These are phyloP conservation scores for Priapulus caudatus DNA, from an alignment of 2,888 invertebrate genomes.

Conservation along the genomic window DNA sequence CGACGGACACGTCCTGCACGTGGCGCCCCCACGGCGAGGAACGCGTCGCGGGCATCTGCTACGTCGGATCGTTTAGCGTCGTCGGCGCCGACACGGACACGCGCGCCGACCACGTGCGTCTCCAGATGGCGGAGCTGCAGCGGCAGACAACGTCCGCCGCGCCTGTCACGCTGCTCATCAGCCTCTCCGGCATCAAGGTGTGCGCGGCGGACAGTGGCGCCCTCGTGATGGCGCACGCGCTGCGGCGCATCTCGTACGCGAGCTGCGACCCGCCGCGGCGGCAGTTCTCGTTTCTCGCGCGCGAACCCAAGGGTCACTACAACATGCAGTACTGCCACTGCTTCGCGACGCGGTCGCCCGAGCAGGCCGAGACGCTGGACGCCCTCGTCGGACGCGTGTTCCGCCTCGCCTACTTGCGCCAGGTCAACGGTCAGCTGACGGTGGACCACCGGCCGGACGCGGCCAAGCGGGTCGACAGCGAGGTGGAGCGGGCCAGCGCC, in stretches of 20 bases:
- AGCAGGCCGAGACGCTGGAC: constrained; percentile 76
- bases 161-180: constrained; percentile 58
- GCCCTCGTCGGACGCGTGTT: constrained; percentile 78
- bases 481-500: constrained; percentile 34
- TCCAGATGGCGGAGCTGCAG: constrained; percentile 38
- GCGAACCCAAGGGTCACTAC: constrained; percentile 55
- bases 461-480: constrained; percentile 21
- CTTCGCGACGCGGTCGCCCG: constrained; percentile 59
- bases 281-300: constrained; percentile 66
- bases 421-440: constrained; percentile 42
- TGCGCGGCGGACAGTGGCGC: constrained; percentile 71
- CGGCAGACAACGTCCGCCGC: constrained; percentile 46
- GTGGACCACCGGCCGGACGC: no score
- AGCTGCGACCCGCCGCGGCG: constrained; percentile 66
- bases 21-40: no score
- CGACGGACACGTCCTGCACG: no score
- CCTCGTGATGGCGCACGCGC: constrained; percentile 70
- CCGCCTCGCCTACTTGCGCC: constrained; percentile 78
- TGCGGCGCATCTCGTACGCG: constrained; percentile 70
- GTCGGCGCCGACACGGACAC: constrained; percentile 53
- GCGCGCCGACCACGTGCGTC: constrained; percentile 51
- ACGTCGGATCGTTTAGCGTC: constrained; percentile 66
- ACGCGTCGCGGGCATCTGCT: no score
- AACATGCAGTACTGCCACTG: constrained; percentile 67
- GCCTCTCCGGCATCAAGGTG: constrained; percentile 65